Conservation (phyloP, 2,797 vertebrate genomes). For the Chelmon rostratus region DNA sequence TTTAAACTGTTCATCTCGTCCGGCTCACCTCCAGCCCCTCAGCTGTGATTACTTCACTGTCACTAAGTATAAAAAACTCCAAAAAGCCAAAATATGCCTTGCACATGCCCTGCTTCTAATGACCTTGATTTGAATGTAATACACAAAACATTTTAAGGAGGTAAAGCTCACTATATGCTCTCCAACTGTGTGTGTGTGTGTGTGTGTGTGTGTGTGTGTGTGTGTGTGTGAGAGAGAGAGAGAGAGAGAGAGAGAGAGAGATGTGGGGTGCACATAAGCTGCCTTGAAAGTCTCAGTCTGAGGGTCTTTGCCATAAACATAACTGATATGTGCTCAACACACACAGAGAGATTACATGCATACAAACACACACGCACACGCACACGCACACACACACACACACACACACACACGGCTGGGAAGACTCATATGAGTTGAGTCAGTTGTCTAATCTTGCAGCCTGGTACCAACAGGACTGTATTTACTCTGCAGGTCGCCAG, state of each 20-base stretch:
- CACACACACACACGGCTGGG: constrained; percentile 54
- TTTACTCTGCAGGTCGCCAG: constrained; percentile 73
- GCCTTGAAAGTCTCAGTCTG: constrained; percentile 37
- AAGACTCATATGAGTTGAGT: constrained; percentile 75
- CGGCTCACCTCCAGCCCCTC: constrained; percentile 6
- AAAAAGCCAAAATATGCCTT: background rate
- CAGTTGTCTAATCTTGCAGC: constrained; percentile 74
- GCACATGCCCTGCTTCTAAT: background rate
- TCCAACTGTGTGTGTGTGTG: constrained; percentile 11
- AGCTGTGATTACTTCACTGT: background rate
- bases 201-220: constrained; percentile 7
- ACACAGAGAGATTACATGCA: constrained; percentile 17
- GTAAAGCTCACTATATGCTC: background rate
- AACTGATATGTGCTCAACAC: constrained; percentile 57
- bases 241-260: background rate
- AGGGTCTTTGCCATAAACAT: constrained; percentile 76
- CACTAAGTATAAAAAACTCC: too few species aligned
- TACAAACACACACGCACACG: constrained; percentile 36
- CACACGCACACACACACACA: constrained; percentile 31
- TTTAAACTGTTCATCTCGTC: background rate
- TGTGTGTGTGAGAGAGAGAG: background rate
- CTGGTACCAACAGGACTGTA: constrained; percentile 84
- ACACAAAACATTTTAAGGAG: background rate
- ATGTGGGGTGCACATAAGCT: constrained; percentile 18
- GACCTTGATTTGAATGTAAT: background rate